A percentile compares a stretch with the other conserved stretches of the same genome.
Conservation (phyloP, 2,888 invertebrate species). For the Tupiocoris notatus region DNA sequence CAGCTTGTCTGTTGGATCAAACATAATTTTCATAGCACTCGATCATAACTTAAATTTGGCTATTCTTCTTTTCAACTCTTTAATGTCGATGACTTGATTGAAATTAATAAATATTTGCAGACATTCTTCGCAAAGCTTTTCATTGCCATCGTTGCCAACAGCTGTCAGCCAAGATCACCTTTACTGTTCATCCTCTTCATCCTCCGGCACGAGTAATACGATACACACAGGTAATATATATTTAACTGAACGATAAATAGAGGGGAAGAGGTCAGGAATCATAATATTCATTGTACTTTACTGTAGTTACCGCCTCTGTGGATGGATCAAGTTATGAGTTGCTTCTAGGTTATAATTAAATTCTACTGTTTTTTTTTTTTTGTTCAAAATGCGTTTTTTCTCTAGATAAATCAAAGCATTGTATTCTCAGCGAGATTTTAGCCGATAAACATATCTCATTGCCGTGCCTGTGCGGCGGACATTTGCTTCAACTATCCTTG, state of each 20-base stretch:
- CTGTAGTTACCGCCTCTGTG: neutral
- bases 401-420: neutral
- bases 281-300: too few relatives aligned
- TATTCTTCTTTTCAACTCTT: too few relatives aligned
- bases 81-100: too few relatives aligned
- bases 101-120: neutral
- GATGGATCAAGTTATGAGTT: neutral
- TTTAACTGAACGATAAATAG: too few relatives aligned
- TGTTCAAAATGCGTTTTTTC: neutral
- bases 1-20: too few relatives aligned
- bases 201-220: neutral
- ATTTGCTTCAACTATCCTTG: neutral
- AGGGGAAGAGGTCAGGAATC: too few relatives aligned
- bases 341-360: too few relatives aligned
- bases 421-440: neutral
- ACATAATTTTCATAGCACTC: too few relatives aligned
- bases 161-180: neutral
- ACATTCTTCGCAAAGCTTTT: neutral
- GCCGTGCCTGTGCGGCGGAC: neutral
- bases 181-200: neutral
- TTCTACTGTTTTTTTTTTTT: neutral
- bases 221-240: neutral
- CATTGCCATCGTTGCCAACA: too few relatives aligned
- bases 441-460: neutral
- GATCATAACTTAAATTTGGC: too few relatives aligned